Evolutionary conservation across 2,113 vertebrate genomes (phyloP).

Genomic region (Eulacestoma nigropectus): DNA sequence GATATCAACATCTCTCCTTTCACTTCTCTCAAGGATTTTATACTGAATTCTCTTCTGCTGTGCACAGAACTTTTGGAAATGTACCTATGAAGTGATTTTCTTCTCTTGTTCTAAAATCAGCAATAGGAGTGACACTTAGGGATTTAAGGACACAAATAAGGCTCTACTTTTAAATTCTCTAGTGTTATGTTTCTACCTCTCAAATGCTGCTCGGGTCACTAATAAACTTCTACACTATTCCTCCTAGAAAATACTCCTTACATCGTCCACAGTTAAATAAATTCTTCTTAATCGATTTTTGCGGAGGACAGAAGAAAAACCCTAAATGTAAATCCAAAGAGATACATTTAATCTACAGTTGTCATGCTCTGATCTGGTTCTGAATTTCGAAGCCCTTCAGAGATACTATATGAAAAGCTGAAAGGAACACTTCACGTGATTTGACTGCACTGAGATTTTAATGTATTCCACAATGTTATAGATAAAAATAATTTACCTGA

Average conservation of each 20-base stretch:
- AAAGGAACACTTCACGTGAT: neutral
- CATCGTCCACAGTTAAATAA: neutral
- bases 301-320: neutral
- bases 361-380: neutral
- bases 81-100: neutral
- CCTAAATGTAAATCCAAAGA: neutral
- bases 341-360: neutral
- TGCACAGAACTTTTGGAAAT: neutral
- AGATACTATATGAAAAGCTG: neutral
- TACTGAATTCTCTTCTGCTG: neutral
- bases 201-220: neutral
- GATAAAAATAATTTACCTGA: neutral
- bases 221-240: neutral
- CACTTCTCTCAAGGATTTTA: conserved; percentile 17
- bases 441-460: neutral
- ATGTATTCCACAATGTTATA: neutral
- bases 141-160: conserved; percentile 3
- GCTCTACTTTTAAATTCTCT: neutral
- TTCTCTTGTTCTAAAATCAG: conserved; percentile 25
- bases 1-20: neutral
- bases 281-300: neutral
- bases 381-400: neutral
- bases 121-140: neutral
- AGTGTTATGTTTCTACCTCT: neutral
- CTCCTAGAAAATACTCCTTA: neutral